Evolutionary conservation across 2,888 invertebrate species (phyloP), one percentile per base, ranked within the genome.

Genomic region (Nineta flava): DNA sequence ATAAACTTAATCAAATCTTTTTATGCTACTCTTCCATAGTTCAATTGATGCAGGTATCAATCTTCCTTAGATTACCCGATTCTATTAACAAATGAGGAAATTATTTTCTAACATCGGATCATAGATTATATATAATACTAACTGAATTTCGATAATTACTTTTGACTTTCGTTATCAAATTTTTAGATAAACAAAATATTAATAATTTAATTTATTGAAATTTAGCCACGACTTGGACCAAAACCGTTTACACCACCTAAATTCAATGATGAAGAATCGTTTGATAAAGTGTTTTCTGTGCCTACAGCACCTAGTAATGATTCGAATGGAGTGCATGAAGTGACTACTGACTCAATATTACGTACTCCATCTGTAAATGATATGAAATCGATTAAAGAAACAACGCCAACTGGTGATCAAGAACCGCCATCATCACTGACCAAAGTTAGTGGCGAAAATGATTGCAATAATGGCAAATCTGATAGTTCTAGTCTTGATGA

Each of bases 201-300:
- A 45, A 42, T 48, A 50, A 49, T 48, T 44, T 50, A 53, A 55
- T 26, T 26, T 26, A 26, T 26, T 26, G 5, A 26, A n/a, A 57
- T 63, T 46, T 70, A 88, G 88, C 87, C 87, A 43, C 79, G 87
- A 19, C 73, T 88, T 45, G 88, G 88, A 2, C 88, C 88, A 38
- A 88, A 87, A 64, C 87, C 87, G 21, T 88, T 88, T 65, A 85
- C 87, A 9, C 82, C 86, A 41, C 81, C 84, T 32, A 75, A 82
- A 4, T 73, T 77, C 52, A 78, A 72, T 58, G 83, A 82, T 50
- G 81, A 83, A 57, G 83, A 86, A 59, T 81, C 80, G 0, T 86
- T 87, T 60, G 85, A 85, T 62, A 84, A 85, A 62, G 84, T 87
- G 19, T 87, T 87, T 64, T 81, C 82, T 0, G 87, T 87, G 7